A percentile compares a stretch with the other conserved stretches of the same genome.
These are phyloP conservation scores for Araneus ventricosus DNA, from an alignment of 1,140 invertebrate species.

Conservation along the genomic window DNA sequence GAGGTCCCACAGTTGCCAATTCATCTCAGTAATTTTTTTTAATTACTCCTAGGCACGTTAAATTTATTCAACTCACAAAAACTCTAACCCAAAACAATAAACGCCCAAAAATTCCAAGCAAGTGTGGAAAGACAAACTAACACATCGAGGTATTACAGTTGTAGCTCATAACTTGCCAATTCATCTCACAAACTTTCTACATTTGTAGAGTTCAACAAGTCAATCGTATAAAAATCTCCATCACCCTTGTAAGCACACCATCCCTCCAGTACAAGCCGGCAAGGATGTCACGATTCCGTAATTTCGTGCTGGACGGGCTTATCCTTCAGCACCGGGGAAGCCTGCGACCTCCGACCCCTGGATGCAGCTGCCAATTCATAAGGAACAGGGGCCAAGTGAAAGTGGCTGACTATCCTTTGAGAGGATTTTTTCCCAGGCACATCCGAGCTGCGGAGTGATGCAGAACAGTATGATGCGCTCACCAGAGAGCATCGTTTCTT, in stretches of 20 bases:
- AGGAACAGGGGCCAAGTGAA: slow-evolving; percentile 39
- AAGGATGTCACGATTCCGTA: slow-evolving; percentile 56
- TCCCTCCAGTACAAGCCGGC: neutral
- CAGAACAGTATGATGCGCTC: neutral
- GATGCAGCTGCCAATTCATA: slow-evolving; percentile 51
- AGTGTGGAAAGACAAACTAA: too few species aligned
- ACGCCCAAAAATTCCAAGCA: too few species aligned
- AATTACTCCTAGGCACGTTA: too few species aligned
- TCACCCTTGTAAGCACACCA: neutral
- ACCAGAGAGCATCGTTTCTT: neutral
- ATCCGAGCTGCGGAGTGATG: neutral
- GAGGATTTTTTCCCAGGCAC: neutral
- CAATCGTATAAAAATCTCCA: slow-evolving; percentile 14
- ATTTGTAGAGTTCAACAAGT: slow-evolving; percentile 5
- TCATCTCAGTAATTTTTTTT: too few species aligned
- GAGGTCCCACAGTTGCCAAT: too few species aligned
- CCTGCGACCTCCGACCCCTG: slow-evolving; percentile 42
- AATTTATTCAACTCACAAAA: too few species aligned
- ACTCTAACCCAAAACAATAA: too few species aligned
- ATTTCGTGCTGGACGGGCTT: slow-evolving; percentile 52
- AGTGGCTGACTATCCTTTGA: slow-evolving; percentile 10
- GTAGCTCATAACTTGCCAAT: neutral
- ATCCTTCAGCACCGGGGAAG: neutral
- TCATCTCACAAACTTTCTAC: neutral
- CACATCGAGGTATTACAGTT: too few species aligned